Conservation (phyloP, 2,888 invertebrate species). For the Rhagium mordax region DNA sequence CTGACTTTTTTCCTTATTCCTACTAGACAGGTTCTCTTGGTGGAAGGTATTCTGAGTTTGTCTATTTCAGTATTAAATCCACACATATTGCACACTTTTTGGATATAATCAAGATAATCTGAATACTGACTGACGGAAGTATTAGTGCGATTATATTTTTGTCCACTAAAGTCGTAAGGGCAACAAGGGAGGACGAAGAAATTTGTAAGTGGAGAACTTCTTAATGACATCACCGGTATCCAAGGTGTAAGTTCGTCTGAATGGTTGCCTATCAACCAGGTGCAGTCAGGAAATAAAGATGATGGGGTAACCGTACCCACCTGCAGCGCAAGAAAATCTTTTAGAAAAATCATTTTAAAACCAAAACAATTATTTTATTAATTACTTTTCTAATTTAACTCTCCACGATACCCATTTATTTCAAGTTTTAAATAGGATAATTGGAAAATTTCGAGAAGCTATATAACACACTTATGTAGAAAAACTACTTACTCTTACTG, state of each 20-base stretch:
- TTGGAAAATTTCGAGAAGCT: too few species aligned
- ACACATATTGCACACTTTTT: constrained; percentile 76
- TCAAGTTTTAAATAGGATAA: too few species aligned
- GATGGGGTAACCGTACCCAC: constrained; percentile 77
- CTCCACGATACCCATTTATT: not conserved
- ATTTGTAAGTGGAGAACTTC: constrained; percentile 81
- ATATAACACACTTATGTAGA: too few species aligned
- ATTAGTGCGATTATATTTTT: constrained; percentile 83
- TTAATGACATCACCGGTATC: constrained; percentile 93
- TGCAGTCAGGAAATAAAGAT: constrained; percentile 79
- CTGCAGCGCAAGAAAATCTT: constrained; percentile 68
- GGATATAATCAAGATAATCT: constrained; percentile 80
- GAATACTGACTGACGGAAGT: constrained; percentile 84
- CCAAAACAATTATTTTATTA: too few species aligned
- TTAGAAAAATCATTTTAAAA: too few species aligned
- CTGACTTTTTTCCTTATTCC: constrained; percentile 69
- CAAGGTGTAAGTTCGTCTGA: constrained; percentile 99
- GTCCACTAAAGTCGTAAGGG: constrained; percentile 90
- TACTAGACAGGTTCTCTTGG: constrained; percentile 89
- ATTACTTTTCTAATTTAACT: too few species aligned
- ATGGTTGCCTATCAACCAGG: constrained; percentile 99
- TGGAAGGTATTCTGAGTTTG: constrained; percentile 95
- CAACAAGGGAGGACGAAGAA: constrained; percentile 97
- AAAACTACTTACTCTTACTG: too few species aligned
- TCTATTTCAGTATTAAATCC: constrained; percentile 85